Evolutionary conservation across 1,140 invertebrate species (phyloP), one percentile per base, ranked within the genome.

Genomic region (Drosophila takahashii): DNA sequence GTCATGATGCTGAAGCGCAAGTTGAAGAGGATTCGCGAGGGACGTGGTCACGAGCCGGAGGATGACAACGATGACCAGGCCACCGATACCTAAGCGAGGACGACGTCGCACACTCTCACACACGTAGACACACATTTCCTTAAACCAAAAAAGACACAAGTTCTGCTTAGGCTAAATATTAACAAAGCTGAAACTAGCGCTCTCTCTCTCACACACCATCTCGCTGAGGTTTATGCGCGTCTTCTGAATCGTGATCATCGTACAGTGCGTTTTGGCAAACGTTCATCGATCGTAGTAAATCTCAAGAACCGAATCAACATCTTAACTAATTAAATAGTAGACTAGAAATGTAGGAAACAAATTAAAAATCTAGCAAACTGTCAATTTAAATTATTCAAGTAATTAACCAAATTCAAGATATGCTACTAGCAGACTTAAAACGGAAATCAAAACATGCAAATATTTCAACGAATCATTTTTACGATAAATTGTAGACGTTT

Each of bases 1-100:
- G 89, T 92, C 34, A 92, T 92, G 91, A 92, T 91, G 67, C 51
- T 92, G 27, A 92, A 92, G 54, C 79, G 91, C 0, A 92, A 92
- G 62, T 72, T 92, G 29, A 92, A 91, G 41, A 90, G 91, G 1
- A 92, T 92, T 66, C 91, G 91, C 10, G 91, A 92, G 53, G 91
- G 91, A 37, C 90, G 90, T 37, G 91, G 90, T 6, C 78, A 74
- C 27, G 81, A 87, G 34, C 80, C 73, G 15, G 90, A 92, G 48
- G 81, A 92, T 66, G 91, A 91, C 15, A 87, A 51, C 32, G 81
- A 90, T 29, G 90, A 91, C 50, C 58, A 86, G 34, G 47, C 54
- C 26, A 50, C 29, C 51, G 78, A 42, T 18, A 32, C 77, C 61
- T 72, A 48, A 32, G 8, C 32, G 13, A 6, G 22, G 65, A 52